Percentiles rank a stretch among this genome's conserved stretches.
Conservation (phyloP, 2,113 vertebrate genomes). For the Micromys minutus region DNA sequence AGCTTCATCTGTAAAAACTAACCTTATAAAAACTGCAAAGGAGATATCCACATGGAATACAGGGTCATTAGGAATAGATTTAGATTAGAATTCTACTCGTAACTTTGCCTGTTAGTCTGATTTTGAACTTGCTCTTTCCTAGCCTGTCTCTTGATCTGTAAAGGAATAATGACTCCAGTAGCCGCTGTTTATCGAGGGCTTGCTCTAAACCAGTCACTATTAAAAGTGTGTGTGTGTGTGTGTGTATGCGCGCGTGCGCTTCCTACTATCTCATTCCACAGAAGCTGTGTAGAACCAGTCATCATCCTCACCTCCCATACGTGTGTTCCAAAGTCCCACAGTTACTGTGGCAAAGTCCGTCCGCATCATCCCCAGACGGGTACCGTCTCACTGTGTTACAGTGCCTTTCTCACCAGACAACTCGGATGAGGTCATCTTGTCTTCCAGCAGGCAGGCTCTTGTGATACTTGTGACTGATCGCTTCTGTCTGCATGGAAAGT, state of each 20-base stretch:
- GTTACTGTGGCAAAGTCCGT: background rate
- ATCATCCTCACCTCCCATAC: conserved; percentile 7
- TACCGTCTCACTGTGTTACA: background rate
- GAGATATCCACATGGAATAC: conserved; percentile 22
- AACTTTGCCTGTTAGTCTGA: conserved; percentile 18
- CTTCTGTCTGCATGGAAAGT: conserved; percentile 21
- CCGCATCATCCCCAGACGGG: background rate
- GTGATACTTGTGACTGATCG: background rate
- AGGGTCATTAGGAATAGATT: conserved; percentile 23
- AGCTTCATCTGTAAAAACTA: conserved; percentile 37
- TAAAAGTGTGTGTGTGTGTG: background rate
- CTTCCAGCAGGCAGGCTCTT: conserved; percentile 34
- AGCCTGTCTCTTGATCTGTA: conserved; percentile 35
- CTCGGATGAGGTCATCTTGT: background rate
- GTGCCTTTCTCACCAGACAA: conserved; percentile 7
- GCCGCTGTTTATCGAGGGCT: conserved; percentile 2
- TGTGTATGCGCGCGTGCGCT: background rate
- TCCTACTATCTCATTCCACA: conserved; percentile 24
- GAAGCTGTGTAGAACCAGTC: background rate
- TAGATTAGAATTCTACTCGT: conserved; percentile 51
- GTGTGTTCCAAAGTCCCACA: background rate
- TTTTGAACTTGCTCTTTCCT: conserved; percentile 15
- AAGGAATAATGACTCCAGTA: background rate
- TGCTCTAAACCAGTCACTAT: background rate
- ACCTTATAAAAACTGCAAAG: conserved; percentile 23